These are phyloP conservation scores for Petromus typicus DNA, from an alignment of 2,113 vertebrate species.

Conservation along the genomic window DNA sequence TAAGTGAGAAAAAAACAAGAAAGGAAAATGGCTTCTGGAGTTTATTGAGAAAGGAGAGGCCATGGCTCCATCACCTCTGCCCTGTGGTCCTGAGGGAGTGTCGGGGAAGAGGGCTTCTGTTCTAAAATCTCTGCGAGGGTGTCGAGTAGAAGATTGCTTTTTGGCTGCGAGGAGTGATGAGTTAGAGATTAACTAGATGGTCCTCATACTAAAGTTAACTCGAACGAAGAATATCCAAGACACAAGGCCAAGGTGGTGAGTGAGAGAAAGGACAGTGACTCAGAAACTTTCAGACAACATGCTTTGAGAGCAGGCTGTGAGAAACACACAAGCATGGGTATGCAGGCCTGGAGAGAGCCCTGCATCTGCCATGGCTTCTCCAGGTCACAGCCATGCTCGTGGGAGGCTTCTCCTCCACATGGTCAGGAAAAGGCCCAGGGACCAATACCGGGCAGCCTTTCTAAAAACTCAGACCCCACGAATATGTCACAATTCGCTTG, in stretches of 20 bases:
- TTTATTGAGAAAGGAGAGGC: background rate
- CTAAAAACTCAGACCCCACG: background rate
- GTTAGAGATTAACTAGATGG: background rate
- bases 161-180: background rate
- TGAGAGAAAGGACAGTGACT: background rate
- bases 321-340: background rate
- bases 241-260: background rate
- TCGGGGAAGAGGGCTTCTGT: fast-evolving
- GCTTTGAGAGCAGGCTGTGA: background rate
- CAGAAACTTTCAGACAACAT: background rate
- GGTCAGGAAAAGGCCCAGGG: background rate
- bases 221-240: background rate
- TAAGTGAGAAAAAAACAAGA: background rate
- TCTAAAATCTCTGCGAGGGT: background rate
- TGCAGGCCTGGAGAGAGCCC: background rate
- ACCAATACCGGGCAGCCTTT: background rate
- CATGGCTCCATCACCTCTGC: background rate
- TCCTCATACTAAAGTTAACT: background rate
- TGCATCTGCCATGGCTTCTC: background rate
- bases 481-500: background rate
- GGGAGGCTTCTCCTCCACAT: background rate
- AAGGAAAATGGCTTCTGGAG: background rate
- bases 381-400: background rate
- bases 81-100: background rate
- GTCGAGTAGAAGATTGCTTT: background rate